phyloP scores from a whole-genome alignment of 2,797 vertebrate species.

The Rhinoraja longicauda region DNA sequence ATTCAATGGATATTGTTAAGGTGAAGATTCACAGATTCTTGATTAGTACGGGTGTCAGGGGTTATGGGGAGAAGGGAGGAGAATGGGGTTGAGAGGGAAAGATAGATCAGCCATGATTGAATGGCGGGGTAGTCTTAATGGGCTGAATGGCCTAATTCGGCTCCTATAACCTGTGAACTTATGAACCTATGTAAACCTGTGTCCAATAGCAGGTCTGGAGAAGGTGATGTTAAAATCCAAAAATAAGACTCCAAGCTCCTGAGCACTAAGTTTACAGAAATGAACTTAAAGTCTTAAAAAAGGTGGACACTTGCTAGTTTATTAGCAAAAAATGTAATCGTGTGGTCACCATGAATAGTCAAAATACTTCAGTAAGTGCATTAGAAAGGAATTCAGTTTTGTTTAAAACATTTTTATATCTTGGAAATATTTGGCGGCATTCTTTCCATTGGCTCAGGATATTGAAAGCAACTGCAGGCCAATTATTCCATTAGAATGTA shows the following conservation, averaged over 20 bases:
- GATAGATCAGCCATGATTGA: no score
- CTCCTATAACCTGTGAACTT: no score
- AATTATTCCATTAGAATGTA: background rate
- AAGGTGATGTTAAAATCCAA: background rate
- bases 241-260: background rate
- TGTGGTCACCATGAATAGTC: background rate
- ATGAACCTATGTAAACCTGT: background rate
- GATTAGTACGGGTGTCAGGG: no score
- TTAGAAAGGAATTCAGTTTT: background rate
- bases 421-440: background rate
- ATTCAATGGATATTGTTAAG: no score
- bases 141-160: no score
- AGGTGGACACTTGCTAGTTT: background rate
- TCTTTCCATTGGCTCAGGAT: background rate
- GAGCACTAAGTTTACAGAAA: background rate
- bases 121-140: no score
- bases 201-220: background rate
- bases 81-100: no score
- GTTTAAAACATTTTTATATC: background rate
- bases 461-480: slow-evolving; percentile 8
- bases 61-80: no score
- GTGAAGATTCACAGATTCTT: no score
- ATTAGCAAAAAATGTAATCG: background rate
- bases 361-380: background rate
- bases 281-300: background rate